These are phyloP conservation scores for Prunella strophiata DNA, from an alignment of 2,797 vertebrate genomes.

Conservation along the genomic window DNA sequence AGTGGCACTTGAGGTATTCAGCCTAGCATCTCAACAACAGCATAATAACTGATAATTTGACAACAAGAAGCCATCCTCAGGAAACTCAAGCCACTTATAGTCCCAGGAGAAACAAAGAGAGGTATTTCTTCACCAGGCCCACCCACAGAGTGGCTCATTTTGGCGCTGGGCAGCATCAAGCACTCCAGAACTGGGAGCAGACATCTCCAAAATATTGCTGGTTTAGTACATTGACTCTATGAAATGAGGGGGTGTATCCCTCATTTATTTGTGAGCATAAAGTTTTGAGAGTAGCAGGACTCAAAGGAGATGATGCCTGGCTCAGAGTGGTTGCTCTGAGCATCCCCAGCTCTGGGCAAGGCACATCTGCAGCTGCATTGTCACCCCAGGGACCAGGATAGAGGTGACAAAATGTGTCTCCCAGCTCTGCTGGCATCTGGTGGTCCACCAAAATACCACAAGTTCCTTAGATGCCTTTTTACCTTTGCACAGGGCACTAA, in stretches of 20 bases:
- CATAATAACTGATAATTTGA: constrained; percentile 49
- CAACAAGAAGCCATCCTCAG: constrained; percentile 53
- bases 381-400: not conserved
- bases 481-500: not conserved
- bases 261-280: not conserved
- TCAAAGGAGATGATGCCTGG: not conserved
- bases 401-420: not conserved
- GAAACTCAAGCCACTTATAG: constrained; percentile 45
- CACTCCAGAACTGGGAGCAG: not conserved
- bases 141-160: not conserved
- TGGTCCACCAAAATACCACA: not conserved
- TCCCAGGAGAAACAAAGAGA: constrained; percentile 18
- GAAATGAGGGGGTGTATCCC: fast-evolving
- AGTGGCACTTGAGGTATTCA: constrained; percentile 64
- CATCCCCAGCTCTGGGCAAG: not conserved
- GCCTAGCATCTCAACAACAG: constrained; percentile 52
- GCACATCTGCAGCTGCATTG: not conserved
- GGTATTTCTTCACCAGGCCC: not conserved
- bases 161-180: not conserved
- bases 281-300: not conserved
- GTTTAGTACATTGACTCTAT: not conserved
- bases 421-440: not conserved
- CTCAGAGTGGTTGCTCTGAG: fast-evolving
- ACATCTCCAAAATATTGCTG: not conserved
- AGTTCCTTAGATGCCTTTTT: not conserved